A percentile compares a stretch with the other conserved stretches of the same genome.
phyloP scores from a whole-genome alignment of 2,113 vertebrate genomes.

The Cryptomyrus ogoouensis region DNA sequence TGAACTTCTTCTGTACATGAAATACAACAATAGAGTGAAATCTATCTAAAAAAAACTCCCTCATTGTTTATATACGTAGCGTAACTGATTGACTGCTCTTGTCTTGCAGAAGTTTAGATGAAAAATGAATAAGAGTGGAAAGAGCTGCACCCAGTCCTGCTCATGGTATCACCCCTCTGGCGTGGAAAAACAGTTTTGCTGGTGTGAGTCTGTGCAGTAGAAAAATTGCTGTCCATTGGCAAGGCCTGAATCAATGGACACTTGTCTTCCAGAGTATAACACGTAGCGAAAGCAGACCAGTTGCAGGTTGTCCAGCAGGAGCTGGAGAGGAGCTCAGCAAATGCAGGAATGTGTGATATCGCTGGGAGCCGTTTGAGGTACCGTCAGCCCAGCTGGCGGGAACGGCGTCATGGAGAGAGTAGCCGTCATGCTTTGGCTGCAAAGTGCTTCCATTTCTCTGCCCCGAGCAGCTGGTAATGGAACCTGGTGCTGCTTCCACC shows the following conservation, averaged over 20 bases:
- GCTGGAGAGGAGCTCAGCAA: neutral
- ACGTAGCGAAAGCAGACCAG: neutral
- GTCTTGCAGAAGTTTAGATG: neutral
- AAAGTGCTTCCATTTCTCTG: constrained; percentile 14
- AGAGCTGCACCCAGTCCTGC: neutral
- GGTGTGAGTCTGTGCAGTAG: neutral
- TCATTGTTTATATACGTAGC: neutral
- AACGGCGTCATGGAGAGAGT: neutral
- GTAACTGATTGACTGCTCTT: neutral
- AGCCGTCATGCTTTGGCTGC: neutral
- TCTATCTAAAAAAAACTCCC: neutral
- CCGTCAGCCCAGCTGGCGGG: neutral
- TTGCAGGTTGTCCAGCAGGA: neutral
- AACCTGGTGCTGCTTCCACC: constrained; percentile 39
- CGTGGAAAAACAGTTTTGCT: neutral
- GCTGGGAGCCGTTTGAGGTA: neutral
- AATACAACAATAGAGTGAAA: neutral
- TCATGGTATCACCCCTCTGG: neutral
- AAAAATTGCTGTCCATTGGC: neutral
- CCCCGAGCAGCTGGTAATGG: constrained; percentile 32
- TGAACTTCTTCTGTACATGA: neutral
- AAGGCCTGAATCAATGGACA: neutral
- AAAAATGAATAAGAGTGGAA: neutral
- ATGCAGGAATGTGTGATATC: neutral
- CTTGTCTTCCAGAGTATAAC: neutral